These are phyloP conservation scores for Rotaria sp. DNA, from an alignment of 2,888 invertebrate species.

Conservation along the genomic window DNA sequence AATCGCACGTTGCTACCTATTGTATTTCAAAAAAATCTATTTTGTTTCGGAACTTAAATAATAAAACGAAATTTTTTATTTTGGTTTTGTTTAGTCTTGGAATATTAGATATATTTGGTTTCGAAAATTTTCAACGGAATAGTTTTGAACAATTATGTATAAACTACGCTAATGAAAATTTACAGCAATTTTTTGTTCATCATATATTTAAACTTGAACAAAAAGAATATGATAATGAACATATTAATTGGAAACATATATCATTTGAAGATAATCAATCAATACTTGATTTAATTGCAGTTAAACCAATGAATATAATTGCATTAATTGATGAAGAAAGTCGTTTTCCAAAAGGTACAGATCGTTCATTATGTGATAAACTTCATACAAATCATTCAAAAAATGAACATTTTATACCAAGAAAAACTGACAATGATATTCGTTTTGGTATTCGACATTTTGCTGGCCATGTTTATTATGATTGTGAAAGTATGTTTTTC, in stretches of 20 bases:
- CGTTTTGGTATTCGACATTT: conserved; percentile 39
- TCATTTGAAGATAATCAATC: conserved; percentile 40
- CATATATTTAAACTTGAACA: conserved; percentile 41
- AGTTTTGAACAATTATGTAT: conserved; percentile 54
- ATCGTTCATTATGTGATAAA: conserved; percentile 91
- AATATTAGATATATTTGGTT: conserved; percentile 96
- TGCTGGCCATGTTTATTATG: conserved; percentile 40
- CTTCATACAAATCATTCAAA: conserved; percentile 86
- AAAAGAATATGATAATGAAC: conserved; percentile 41
- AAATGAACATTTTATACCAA: conserved; percentile 87
- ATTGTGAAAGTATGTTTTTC: conserved; percentile 22
- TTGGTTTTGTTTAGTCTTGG: conserved; percentile 64
- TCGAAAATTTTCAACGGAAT: conserved; percentile 92
- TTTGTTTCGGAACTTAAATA: too few relatives aligned
- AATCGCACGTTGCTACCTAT: too few relatives aligned
- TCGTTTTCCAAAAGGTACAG: conserved; percentile 65
- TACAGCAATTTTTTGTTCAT: conserved; percentile 41
- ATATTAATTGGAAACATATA: conserved; percentile 41
- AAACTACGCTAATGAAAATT: conserved; percentile 41
- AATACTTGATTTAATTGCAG: conserved; percentile 46
- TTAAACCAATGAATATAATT: conserved; percentile 49
- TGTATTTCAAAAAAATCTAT: too few relatives aligned
- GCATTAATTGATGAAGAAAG: conserved; percentile 41
- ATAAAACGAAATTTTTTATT: too few relatives aligned
- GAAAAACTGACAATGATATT: conserved; percentile 67